These are phyloP conservation scores for Stenodera caucasica DNA, from an alignment of 2,888 invertebrate genomes.

Conservation along the genomic window DNA sequence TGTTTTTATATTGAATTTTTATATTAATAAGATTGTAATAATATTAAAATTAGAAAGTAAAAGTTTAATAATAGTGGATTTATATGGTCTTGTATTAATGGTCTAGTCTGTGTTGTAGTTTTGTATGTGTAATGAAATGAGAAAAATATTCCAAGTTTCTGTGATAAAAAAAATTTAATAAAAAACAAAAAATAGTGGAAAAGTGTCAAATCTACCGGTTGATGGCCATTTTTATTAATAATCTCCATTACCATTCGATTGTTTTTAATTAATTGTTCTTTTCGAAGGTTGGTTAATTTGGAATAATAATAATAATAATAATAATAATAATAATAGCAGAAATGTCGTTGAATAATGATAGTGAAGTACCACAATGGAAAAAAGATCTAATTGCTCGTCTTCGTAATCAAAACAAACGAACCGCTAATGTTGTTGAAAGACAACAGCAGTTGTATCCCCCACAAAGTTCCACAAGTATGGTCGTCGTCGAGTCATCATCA, in stretches of 20 bases:
- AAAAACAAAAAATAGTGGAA: too few species aligned
- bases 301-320: conserved; percentile 10
- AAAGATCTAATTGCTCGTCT: conserved; percentile 78
- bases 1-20: background rate
- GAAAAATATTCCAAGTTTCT: conserved; percentile 9
- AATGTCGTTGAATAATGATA: conserved; percentile 20
- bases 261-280: background rate
- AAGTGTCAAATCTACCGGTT: conserved; percentile 3
- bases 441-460: conserved; percentile 24
- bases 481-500: conserved; percentile 22
- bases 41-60: background rate
- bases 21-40: background rate
- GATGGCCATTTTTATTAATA: background rate
- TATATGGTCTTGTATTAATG: conserved; percentile 16
- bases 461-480: conserved; percentile 35
- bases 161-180: conserved; percentile 15
- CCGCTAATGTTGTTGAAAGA: conserved; percentile 31
- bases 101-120: conserved; percentile 30
- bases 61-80: background rate
- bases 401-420: conserved; percentile 57
- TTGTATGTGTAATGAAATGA: conserved; percentile 26
- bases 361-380: conserved; percentile 75
- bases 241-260: background rate
- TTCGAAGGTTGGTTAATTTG: too few species aligned
- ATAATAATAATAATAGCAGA: conserved; percentile 7